Conservation (phyloP, 2,113 vertebrate species). For the Crypturellus undulatus region DNA sequence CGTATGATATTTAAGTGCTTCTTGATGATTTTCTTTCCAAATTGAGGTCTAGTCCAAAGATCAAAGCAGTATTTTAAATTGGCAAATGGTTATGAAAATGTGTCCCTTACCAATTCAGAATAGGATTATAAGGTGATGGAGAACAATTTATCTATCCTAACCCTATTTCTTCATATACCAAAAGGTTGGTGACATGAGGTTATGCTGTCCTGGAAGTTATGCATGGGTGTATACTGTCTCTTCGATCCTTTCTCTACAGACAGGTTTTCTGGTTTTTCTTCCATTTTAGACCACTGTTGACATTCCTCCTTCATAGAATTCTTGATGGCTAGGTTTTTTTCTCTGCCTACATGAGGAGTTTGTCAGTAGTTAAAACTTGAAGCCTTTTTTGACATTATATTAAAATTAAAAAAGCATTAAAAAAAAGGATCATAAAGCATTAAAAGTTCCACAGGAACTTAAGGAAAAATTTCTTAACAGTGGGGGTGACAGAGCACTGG, state of each 20-base stretch:
- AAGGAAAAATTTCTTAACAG: too few relatives aligned
- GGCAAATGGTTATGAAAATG: background rate
- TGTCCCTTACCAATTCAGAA: background rate
- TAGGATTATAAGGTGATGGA: background rate
- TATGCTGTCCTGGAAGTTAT: background rate
- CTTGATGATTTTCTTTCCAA: background rate
- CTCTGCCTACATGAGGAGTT: background rate
- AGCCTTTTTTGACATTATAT: background rate
- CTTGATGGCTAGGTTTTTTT: background rate
- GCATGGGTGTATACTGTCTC: background rate
- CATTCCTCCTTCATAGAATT: background rate
- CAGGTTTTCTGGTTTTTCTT: background rate
- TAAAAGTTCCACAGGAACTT: too few relatives aligned
- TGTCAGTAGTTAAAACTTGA: background rate
- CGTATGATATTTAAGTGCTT: background rate
- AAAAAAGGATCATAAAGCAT: too few relatives aligned
- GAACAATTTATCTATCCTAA: background rate
- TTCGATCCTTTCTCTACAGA: background rate
- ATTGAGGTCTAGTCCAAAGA: background rate
- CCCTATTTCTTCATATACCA: background rate
- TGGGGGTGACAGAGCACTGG: too few relatives aligned
- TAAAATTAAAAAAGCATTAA: too few relatives aligned
- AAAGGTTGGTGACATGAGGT: background rate
- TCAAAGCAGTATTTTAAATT: background rate
- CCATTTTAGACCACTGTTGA: background rate